phyloP scores from a whole-genome alignment of 2,888 invertebrate species.

The Masnerella sp. region DNA sequence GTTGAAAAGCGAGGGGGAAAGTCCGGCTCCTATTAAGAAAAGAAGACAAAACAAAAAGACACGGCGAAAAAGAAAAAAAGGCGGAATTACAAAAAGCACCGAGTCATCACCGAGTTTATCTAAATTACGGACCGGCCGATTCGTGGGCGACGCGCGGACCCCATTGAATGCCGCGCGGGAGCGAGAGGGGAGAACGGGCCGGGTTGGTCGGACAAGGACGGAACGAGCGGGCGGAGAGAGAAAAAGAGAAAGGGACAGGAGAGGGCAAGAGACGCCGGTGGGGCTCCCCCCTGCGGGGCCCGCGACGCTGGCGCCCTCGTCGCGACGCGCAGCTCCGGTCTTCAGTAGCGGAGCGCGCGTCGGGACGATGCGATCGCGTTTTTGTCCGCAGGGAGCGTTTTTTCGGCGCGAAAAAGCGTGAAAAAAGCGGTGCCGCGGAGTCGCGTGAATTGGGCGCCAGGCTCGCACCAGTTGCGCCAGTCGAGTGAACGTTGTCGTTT shows the following conservation, averaged over 20 bases:
- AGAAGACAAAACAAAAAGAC: slow-evolving; percentile 8
- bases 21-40: slow-evolving; percentile 27
- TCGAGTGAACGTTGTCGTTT: too few species aligned
- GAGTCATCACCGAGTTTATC: slow-evolving; percentile 54
- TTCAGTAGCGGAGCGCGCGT: slow-evolving; percentile 71
- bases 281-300: slow-evolving; percentile 42
- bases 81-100: slow-evolving; percentile 44
- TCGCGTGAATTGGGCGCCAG: too few species aligned
- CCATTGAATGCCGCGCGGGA: too few species aligned
- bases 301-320: slow-evolving; percentile 71
- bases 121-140: slow-evolving; percentile 50
- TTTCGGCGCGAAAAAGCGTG: too few species aligned
- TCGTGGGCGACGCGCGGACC: too few species aligned
- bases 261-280: slow-evolving; percentile 51
- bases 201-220: slow-evolving; percentile 4
- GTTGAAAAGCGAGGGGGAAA: slow-evolving; percentile 31
- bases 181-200: slow-evolving; percentile 11
- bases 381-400: too few species aligned
- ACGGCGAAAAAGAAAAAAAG: slow-evolving; percentile 13
- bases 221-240: slow-evolving; percentile 14
- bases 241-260: slow-evolving; percentile 27
- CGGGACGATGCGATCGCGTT: slow-evolving; percentile 48
- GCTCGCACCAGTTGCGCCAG: too few species aligned
- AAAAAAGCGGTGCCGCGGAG: too few species aligned
- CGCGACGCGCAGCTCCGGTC: slow-evolving; percentile 66